These are phyloP conservation scores for Spilogale gracilis DNA, from an alignment of 2,113 vertebrate genomes.

Conservation along the genomic window DNA sequence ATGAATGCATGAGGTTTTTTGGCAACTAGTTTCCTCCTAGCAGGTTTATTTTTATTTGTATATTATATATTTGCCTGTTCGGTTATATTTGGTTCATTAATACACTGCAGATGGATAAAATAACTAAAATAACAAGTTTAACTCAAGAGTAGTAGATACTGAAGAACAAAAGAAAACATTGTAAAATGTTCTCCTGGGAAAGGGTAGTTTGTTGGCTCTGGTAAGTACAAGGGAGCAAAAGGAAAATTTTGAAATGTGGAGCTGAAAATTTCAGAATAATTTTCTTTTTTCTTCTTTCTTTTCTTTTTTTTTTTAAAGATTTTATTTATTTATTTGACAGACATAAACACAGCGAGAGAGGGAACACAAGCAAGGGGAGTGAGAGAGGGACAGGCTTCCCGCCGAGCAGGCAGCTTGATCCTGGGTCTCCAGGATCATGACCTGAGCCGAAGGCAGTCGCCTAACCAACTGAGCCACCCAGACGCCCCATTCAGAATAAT, in stretches of 20 bases:
- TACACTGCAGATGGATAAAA: neutral
- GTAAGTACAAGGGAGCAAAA: neutral
- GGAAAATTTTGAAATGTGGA: neutral
- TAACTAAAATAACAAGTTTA: neutral
- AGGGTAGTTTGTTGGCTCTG: neutral
- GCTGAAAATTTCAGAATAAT: constrained; percentile 70
- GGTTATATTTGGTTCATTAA: neutral
- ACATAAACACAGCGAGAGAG: too few species aligned
- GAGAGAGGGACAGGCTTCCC: too few species aligned
- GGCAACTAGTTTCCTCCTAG: neutral
- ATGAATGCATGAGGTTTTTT: neutral
- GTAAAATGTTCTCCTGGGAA: neutral
- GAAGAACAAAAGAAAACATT: neutral
- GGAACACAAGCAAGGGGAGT: too few species aligned
- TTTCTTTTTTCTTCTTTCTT: too few species aligned
- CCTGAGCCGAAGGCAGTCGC: too few species aligned
- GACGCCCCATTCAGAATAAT: constrained; percentile 38
- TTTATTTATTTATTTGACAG: too few species aligned
- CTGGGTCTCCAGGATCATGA: too few species aligned
- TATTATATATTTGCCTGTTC: neutral
- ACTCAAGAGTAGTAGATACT: neutral
- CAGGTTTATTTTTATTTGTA: neutral
- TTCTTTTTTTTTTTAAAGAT: too few species aligned
- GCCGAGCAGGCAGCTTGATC: too few species aligned
- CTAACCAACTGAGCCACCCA: too few species aligned